Conservation (phyloP, 2,113 vertebrate species). For the Dermatemys mawii region DNA sequence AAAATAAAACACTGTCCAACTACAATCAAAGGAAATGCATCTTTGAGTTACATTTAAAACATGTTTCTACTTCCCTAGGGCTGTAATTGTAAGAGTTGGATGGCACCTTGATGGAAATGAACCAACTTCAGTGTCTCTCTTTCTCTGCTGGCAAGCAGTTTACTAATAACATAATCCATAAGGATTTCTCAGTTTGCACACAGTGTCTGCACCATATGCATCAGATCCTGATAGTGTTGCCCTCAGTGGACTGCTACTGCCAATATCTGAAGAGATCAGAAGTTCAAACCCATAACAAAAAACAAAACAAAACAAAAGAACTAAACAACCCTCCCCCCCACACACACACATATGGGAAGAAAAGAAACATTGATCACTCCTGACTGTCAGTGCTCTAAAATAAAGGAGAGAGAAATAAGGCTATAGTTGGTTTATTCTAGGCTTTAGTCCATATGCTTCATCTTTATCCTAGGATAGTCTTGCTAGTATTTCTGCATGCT, state of each 20-base stretch:
- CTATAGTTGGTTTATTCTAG: slow-evolving; percentile 8
- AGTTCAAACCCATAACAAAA: not conserved
- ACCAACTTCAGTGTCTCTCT: slow-evolving; percentile 1
- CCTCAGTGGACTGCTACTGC: not conserved
- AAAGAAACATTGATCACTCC: not conserved
- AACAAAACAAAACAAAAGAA: not conserved
- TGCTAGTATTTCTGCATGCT: slow-evolving; percentile 20
- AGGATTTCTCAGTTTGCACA: not conserved
- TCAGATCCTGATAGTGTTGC: not conserved
- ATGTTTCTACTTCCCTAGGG: not conserved
- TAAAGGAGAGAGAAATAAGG: slow-evolving; percentile 10
- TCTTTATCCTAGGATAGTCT: slow-evolving; percentile 20
- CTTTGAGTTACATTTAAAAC: slow-evolving; percentile 17
- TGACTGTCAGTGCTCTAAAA: slow-evolving; percentile 29
- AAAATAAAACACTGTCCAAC: slow-evolving; percentile 36
- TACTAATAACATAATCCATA: not conserved
- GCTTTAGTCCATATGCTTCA: not conserved
- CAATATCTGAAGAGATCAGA: not conserved
- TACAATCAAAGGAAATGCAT: slow-evolving; percentile 29
- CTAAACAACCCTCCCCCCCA: no score
- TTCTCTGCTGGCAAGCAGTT: not conserved
- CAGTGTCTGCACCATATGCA: not conserved
- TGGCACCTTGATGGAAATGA: slow-evolving; percentile 24
- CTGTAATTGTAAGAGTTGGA: not conserved
- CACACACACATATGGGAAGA: not conserved